Conservation (phyloP, 2,888 invertebrate genomes). For the Callyntrura guangdongensis region DNA sequence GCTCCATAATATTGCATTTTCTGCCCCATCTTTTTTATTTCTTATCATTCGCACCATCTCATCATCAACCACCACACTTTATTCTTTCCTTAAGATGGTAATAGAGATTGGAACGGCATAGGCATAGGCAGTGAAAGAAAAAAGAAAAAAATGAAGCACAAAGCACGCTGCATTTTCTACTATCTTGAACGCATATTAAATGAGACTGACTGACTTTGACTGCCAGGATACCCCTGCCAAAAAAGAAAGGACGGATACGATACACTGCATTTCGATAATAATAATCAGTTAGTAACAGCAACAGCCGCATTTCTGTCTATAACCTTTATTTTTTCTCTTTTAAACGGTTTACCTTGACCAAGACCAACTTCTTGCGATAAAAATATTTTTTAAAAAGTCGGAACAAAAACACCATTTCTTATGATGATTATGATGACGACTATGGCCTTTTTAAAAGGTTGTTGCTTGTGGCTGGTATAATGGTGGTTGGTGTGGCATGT, state of each 20-base stretch:
- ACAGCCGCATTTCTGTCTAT: neutral
- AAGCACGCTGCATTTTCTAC: neutral
- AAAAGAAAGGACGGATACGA: conserved; percentile 42
- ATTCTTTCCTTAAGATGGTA: conserved; percentile 21
- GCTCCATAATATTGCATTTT: neutral
- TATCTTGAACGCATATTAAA: neutral
- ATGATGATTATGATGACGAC: no score
- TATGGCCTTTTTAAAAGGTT: conserved; percentile 47
- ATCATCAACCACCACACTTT: conserved; percentile 16
- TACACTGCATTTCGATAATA: conserved; percentile 2
- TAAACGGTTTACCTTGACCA: conserved; percentile 68
- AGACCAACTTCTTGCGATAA: conserved; percentile 60
- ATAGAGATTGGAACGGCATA: conserved; percentile 35
- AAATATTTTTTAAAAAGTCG: neutral
- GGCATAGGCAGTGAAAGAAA: neutral
- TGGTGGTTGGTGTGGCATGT: neutral
- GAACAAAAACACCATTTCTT: neutral
- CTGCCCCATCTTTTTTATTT: conserved; percentile 23
- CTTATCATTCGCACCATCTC: conserved; percentile 77
- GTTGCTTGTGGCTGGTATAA: no score
- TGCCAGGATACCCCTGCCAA: conserved; percentile 30
- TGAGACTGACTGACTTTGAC: conserved; percentile 32
- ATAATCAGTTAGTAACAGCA: conserved; percentile 34
- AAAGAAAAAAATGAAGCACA: neutral
- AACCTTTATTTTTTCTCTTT: conserved; percentile 27